Base-by-base conservation (phyloP, 2,797 vertebrate genomes). In the Semaprochilodus insignis region DNA sequence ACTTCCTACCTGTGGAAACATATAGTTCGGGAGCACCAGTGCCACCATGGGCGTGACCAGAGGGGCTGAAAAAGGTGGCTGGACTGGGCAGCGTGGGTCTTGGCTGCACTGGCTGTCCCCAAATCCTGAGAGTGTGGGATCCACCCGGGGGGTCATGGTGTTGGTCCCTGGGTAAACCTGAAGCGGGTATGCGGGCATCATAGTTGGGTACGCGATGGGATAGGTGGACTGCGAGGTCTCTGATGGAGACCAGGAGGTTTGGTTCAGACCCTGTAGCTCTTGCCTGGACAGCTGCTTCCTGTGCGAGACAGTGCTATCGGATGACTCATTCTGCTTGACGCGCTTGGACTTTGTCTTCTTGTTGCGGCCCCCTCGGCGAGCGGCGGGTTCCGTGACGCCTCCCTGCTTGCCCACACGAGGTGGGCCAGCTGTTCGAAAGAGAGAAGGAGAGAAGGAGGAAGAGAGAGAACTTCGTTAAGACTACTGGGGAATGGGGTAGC, bases 311-410 rank as follows among this genome's bases (percentile, higher is more conserved):
- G 96, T 93, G 88, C 96, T 98, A 81, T 96, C 96, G 0, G 97
- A 97, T 0, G 97, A 97, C 55, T 95, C 95, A 0, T 92, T 93
- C 6, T 95, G 95, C 87, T 95, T 97, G 4, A 92, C 91, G 34
- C 97, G 94, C 86, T 97, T 99, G 23, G 92, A 92, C 88, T 96
- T 97, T 0, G 94, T 95, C 89, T 96, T 99, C 85, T 95, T 96
- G 84, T 91, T 95, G 81, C 95, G 96, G 0, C 94, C 95, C 19
- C 90, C 82, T 15, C 90, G 90, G 6, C 91, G 90, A 0, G 92
- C 87, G 1, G 85, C 72, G 6, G 93, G 91, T 69, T 95, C 95
- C 1, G 87, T 90, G n/a, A 85, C 88, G 14, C 81, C 8, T 1
- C 77, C 19, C 25, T 90, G 95, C 83, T 94, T 96, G 75, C 87